Evolutionary conservation across 2,888 invertebrate genomes (phyloP).

Genomic region (Netelia melanura): DNA sequence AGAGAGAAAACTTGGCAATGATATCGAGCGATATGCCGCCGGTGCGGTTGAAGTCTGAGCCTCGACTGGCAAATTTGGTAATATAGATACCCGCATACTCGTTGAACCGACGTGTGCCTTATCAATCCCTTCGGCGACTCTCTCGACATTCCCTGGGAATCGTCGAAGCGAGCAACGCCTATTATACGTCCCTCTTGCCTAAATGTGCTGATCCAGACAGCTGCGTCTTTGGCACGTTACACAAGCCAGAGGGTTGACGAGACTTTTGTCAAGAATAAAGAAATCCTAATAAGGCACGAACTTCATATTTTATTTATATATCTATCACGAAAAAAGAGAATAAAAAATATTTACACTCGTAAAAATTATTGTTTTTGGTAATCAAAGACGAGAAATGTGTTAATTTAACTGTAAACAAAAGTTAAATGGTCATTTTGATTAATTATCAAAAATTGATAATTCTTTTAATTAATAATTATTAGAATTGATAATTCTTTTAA

Average conservation of each 20-base stretch:
- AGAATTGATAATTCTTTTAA: too few relatives aligned
- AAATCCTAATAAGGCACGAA: conserved; percentile 1
- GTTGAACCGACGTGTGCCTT: conserved; percentile 43
- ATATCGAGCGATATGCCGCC: conserved; percentile 28
- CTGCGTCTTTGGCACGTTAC: conserved; percentile 57
- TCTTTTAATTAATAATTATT: too few relatives aligned
- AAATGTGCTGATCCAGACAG: conserved; percentile 59
- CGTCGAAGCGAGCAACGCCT: conserved; percentile 24
- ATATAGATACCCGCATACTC: conserved; percentile 13
- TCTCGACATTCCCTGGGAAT: conserved; percentile 31
- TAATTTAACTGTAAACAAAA: too few relatives aligned
- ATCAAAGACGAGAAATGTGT: too few relatives aligned
- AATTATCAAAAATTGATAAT: too few relatives aligned
- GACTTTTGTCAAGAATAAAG: conserved; percentile 4
- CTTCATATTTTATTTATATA: not conserved
- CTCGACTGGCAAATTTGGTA: conserved; percentile 28
- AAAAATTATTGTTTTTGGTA: not conserved
- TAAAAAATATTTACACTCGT: conserved; percentile 18
- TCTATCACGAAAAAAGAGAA: not conserved
- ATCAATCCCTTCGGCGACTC: conserved; percentile 49
- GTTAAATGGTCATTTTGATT: too few relatives aligned
- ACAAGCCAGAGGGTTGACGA: conserved; percentile 27
- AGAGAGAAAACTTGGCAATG: conserved; percentile 17
- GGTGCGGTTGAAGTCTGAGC: conserved; percentile 16
- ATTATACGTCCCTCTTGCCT: conserved; percentile 6